Evolutionary conservation across 1,140 invertebrate species (phyloP).

Genomic region (Drosophila malerkotliana): DNA sequence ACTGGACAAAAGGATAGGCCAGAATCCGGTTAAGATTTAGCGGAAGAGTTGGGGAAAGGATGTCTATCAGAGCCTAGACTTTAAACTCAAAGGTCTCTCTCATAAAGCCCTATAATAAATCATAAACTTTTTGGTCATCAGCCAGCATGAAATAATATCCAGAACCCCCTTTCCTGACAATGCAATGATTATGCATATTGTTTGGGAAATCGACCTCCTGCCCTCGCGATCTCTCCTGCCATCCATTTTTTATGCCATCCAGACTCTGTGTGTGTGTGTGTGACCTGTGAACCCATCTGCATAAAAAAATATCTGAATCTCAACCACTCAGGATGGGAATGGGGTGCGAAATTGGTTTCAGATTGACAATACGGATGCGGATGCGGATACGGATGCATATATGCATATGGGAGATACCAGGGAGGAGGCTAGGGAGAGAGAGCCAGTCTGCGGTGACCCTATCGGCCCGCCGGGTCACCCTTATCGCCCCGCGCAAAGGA

Average conservation of each 20-base stretch:
- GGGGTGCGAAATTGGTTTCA: constrained; percentile 63
- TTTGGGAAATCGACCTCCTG: constrained; percentile 34
- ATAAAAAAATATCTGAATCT: constrained; percentile 4
- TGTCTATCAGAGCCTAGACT: no score
- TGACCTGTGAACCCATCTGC: constrained; percentile 56
- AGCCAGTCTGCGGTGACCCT: constrained; percentile 52
- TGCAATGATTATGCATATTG: constrained; percentile 1
- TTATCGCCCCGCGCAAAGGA: constrained; percentile 58
- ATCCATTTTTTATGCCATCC: constrained; percentile 17
- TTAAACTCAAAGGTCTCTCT: no score
- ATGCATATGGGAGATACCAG: constrained; percentile 13
- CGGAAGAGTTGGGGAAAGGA: no score
- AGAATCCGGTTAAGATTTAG: no score
- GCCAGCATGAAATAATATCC: constrained; percentile 26
- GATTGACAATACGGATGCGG: constrained; percentile 31
- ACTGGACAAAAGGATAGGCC: constrained; percentile 20
- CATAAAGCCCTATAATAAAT: not conserved
- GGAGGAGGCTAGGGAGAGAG: no score
- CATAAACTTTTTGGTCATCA: constrained; percentile 12
- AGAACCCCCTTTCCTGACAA: not conserved
- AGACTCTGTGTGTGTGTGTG: constrained; percentile 11
- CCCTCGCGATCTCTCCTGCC: not conserved
- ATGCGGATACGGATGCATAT: constrained; percentile 11
- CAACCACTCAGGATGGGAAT: constrained; percentile 19
- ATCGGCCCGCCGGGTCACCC: constrained; percentile 21